Base-by-base conservation (phyloP, 2,888 invertebrate genomes). In the Himalopsyche japonica region DNA sequence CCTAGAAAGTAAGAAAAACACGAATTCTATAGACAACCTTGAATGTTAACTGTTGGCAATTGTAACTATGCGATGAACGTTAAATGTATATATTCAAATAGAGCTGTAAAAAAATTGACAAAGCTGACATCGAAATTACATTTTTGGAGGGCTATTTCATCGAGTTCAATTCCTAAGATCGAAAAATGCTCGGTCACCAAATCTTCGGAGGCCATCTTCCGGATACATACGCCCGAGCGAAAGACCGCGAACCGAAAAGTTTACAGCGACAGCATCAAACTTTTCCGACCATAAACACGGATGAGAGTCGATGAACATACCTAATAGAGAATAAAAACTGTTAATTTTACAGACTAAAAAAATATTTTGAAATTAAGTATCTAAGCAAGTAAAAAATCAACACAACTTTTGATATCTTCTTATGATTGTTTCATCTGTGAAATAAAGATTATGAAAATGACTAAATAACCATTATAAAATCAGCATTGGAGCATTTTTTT, bases 161-260 rank as follows among this genome's bases (percentile, higher is more conserved):
- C 89, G 84, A 93, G 91, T 88, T 93, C 93, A 87, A 94, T 92
- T 87, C 94, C 94, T 88, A 94, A 91, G 90, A 93, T 93, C 89
- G 93, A 93, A 90, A 94, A 94, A 90, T 94, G 94, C 90, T 93
- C 93, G 89, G 92, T 92, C 91, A 93, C 91, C 91, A 91, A 91
- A 89, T 92, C 91, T 87, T 91, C 91, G 91, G 91, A 90, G 90
- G 92, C 92, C 93, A 93, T 92, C 92, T 92, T 92, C 91, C 91
- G 88, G 88, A 88, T 88, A 88, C 89, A 89, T 88, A 88, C 88
- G 88, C 82, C 57, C 57, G 57, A 20, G 57, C 57, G 57, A 88
- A 89, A 89, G 89, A 89, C 89, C 89, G 89, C 89, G 89, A 89
- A 89, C 89, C 89, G 89, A 20, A 57, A 57, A 57, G 57, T 57